Conservation (phyloP, 1,140 invertebrate genomes). For the Nephotettix cincticeps region DNA sequence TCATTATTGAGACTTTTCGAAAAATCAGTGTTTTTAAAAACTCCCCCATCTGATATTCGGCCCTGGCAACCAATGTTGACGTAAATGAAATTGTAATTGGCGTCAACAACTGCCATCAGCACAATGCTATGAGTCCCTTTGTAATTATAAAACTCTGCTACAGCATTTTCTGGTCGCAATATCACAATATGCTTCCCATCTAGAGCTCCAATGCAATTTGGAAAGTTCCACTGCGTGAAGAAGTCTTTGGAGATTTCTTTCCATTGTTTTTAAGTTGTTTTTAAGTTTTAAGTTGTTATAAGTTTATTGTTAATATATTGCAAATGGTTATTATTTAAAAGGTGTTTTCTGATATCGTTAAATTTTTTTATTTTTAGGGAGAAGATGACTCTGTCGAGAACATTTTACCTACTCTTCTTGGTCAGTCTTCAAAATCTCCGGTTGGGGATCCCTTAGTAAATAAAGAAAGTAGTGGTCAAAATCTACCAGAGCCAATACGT, state of each 20-base stretch:
- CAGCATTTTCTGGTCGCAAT: neutral
- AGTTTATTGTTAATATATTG: neutral
- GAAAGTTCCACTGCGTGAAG: slow-evolving; percentile 44
- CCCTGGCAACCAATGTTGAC: slow-evolving; percentile 48
- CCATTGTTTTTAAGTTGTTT: neutral
- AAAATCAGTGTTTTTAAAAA: slow-evolving; percentile 34
- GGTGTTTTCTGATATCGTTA: too few species aligned
- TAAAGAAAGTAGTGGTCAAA: neutral
- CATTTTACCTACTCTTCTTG: neutral
- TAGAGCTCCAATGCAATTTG: slow-evolving; percentile 46
- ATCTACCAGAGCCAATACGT: neutral
- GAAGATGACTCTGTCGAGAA: neutral
- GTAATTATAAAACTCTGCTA: slow-evolving; percentile 1
- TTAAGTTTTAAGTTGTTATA: neutral
- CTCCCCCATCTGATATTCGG: slow-evolving; percentile 45
- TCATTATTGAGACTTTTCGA: slow-evolving; percentile 8
- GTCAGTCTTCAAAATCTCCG: neutral
- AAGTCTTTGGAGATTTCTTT: neutral
- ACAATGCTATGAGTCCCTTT: slow-evolving; percentile 45
- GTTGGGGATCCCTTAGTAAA: neutral
- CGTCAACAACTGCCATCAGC: slow-evolving; percentile 48
- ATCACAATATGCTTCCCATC: slow-evolving; percentile 46
- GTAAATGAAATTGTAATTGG: slow-evolving; percentile 47
- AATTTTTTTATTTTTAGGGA: neutral
- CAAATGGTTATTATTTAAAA: neutral